Conservation (phyloP, 2,888 invertebrate species). For the Epicampocera succincta region DNA sequence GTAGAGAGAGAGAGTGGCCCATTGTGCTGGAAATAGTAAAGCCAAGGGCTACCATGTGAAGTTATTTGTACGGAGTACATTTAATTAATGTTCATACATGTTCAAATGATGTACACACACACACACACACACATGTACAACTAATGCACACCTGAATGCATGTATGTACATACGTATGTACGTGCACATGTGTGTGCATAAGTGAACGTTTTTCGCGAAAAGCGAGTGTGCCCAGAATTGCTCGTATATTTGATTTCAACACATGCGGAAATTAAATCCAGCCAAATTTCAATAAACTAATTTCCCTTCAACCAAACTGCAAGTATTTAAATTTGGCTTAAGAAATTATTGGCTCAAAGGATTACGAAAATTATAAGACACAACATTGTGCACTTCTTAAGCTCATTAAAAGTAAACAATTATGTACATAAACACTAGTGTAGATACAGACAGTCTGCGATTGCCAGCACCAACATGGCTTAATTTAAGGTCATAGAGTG, state of each 20-base stretch:
- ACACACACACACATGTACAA: background rate
- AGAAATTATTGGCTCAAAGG: background rate
- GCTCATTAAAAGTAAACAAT: too few relatives aligned
- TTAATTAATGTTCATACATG: conserved; percentile 19
- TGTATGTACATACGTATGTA: too few relatives aligned
- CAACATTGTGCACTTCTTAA: too few relatives aligned
- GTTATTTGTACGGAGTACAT: conserved; percentile 14
- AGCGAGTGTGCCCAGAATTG: too few relatives aligned
- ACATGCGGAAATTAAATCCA: conserved; percentile 55
- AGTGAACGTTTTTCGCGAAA: too few relatives aligned
- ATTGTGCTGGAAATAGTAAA: conserved; percentile 8
- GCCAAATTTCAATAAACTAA: conserved; percentile 28
- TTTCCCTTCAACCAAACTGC: conserved; percentile 28
- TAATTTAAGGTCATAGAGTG: too few relatives aligned
- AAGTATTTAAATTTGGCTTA: background rate
- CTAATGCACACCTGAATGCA: too few relatives aligned
- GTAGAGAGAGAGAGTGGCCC: background rate
- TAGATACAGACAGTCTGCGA: too few relatives aligned
- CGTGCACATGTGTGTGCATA: too few relatives aligned
- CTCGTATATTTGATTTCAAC: conserved; percentile 26
- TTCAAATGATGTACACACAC: background rate
- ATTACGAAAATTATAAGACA: too few relatives aligned
- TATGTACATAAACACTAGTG: too few relatives aligned
- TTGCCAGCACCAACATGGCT: too few relatives aligned
- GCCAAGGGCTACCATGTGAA: conserved; percentile 6